Evolutionary conservation across 2,113 vertebrate species (phyloP).

Genomic region (Ursus arctos): DNA sequence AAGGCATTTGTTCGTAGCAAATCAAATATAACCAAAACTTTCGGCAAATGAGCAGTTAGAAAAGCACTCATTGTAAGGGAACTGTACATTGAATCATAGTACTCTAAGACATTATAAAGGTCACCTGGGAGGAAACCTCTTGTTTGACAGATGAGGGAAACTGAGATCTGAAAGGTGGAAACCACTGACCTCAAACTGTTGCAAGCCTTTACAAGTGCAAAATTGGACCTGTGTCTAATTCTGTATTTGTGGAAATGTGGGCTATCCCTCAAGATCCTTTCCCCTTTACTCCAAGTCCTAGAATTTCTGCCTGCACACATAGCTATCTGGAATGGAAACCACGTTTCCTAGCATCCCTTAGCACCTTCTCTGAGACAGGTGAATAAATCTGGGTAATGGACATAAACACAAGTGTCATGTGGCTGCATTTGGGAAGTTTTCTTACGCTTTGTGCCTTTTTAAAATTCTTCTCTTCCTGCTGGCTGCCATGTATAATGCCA

Average conservation of each 20-base stretch:
- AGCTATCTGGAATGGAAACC: not conserved
- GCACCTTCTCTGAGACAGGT: not conserved
- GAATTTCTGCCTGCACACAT: not conserved
- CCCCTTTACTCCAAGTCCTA: not conserved
- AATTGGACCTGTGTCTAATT: not conserved
- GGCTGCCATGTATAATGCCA: not conserved
- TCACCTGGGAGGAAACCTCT: not conserved
- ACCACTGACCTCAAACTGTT: not conserved
- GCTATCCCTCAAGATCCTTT: not conserved
- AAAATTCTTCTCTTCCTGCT: not conserved
- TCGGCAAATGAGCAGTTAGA: not conserved
- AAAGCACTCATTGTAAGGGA: not conserved
- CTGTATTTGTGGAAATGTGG: not conserved
- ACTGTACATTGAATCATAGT: not conserved
- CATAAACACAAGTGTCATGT: not conserved
- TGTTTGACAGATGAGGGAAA: not conserved
- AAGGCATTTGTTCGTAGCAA: not conserved
- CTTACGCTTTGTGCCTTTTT: not conserved
- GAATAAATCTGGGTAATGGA: not conserved
- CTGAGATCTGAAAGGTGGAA: not conserved
- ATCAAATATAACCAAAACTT: constrained; percentile 9
- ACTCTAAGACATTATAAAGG: not conserved
- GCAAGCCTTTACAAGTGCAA: not conserved
- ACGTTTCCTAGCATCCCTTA: not conserved
- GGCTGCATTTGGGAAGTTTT: not conserved